Conservation (phyloP, 2,888 invertebrate species). For the Mycalesis mineus region DNA sequence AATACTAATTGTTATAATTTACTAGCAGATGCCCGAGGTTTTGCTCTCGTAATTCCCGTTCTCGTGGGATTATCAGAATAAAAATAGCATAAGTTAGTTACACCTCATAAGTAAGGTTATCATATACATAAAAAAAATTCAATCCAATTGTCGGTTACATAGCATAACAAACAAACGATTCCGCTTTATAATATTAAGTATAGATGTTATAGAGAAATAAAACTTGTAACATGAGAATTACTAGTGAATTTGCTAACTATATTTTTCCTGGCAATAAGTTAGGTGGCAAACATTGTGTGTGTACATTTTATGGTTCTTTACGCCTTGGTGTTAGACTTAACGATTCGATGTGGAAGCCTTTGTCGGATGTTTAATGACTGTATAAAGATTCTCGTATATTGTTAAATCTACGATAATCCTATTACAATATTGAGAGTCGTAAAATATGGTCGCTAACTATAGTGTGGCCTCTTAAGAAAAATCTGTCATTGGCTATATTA, state of each 20-base stretch:
- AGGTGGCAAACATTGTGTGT: background rate
- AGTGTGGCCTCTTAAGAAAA: too few species aligned
- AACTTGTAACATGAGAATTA: background rate
- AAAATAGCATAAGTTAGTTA: too few species aligned
- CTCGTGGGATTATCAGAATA: too few species aligned
- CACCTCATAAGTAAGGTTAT: too few species aligned
- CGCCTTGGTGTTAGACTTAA: slow-evolving; percentile 13
- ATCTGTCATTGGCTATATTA: too few species aligned
- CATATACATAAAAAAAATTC: too few species aligned
- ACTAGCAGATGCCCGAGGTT: too few species aligned
- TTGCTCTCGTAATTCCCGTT: too few species aligned
- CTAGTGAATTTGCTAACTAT: background rate
- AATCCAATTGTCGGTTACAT: too few species aligned
- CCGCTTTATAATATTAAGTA: too few species aligned
- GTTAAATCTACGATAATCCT: background rate
- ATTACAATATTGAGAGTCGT: background rate
- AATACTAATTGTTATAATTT: too few species aligned
- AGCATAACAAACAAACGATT: too few species aligned
- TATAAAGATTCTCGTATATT: slow-evolving; percentile 3
- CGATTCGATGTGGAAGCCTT: slow-evolving; percentile 12
- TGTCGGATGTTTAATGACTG: slow-evolving; percentile 11
- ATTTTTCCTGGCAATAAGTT: slow-evolving; percentile 8
- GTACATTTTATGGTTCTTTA: slow-evolving; percentile 13
- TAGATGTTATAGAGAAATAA: slow-evolving; percentile 2
- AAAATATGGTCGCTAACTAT: background rate